Base-by-base conservation (phyloP, 2,797 vertebrate species). In the Parauchenoglanis ngamensis region DNA sequence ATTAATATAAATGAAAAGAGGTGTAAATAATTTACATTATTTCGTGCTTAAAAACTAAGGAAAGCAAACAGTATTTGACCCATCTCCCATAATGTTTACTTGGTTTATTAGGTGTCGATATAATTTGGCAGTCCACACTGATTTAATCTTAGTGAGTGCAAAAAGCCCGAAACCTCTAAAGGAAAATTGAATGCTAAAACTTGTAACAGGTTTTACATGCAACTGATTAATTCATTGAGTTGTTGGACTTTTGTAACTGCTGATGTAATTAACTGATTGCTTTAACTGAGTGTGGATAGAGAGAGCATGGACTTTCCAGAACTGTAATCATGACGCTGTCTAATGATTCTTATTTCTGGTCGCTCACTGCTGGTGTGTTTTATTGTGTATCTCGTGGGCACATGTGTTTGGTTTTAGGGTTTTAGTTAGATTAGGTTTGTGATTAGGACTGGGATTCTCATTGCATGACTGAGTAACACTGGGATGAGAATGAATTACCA, bases 181-280 rank as follows among this genome's bases (percentile, higher is more conserved):
- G 35, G 23, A 82, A 56, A 77, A 56, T 10, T 28, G 49, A 40
- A 40, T 0, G 52, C 76, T 82, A 49, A 46, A 79, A 84, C 52
- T 13, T 40, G 52, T 44, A 73, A 57, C 3, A 5, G 21, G 28
- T 35, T 56, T 56, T 17, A 28, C 17, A 85, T 12, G 49, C 56
- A 75, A 82, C 49, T 35, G 52, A 80, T 83, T 85, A 40, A 82
- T 82, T 87, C 40, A 86, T 46, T 54, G 25, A 85, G 57, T 77
- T 63, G 46, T 59, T 83, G 79, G 78, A 61, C 49, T 86, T 78
- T 79, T 23, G 54, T 6, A 72, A 72, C 28, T 83, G 67, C 54
- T 78, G 61, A 77, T 76, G 73, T 77, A 89, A 76, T 76, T 85
- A 89, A 78, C 77, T 35, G 28, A 87, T 85, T 72, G n/a, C 23